Base-by-base conservation (phyloP, 37 sponge, comb jelly and placozoan genomes). In the Cliona cf. orientalis region DNA sequence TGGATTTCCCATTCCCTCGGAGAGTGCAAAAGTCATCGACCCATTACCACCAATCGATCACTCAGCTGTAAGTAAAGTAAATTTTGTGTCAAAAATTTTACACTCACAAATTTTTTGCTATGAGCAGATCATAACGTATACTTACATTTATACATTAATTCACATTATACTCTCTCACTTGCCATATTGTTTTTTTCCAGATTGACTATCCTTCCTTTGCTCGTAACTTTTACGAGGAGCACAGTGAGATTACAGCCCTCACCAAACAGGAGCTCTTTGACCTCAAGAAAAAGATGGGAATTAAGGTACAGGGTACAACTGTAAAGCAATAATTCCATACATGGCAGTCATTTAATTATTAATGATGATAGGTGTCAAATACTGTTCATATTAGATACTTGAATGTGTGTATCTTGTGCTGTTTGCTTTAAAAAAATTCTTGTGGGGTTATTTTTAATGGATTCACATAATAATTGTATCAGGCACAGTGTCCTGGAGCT, bases 41-140 rank as follows among this genome's bases (percentile, higher is more conserved):
- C 98, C 98, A 17, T 89, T 97, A 0, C 95, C 96, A n/a, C 89
- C 95, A 14, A 39, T 94, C 1, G 95, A 97, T 53, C 98, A 97
- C 66, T 81, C 87, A 1, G 84, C 66, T 39, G 91, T 90, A 44
- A 79, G 85, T 46, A 26, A 21, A 28, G 9, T 1, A 19, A 11
- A 79, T 76, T 17, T 22, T 29, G 41, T n/a, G 3, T n/a, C n/a
- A n/a, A 29, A 65, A 45, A 19, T 42, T 23, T 62, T 65, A 39
- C 42, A 12, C 34, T 28, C 5, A 29, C 11, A 7, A 17, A 14
- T n/a, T 63, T 37, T 69, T 41, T 69, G n/a, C 14, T 37, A 38
- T 11, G 9, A n/a, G 42, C 11, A 37, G 28, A 69, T 17, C 42
- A 39, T 9, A 39, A 69, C 42, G 37, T 36, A 68, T 37, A 9